phyloP scores from a whole-genome alignment of 2,888 invertebrate genomes.

The Lasius fuliginosus region DNA sequence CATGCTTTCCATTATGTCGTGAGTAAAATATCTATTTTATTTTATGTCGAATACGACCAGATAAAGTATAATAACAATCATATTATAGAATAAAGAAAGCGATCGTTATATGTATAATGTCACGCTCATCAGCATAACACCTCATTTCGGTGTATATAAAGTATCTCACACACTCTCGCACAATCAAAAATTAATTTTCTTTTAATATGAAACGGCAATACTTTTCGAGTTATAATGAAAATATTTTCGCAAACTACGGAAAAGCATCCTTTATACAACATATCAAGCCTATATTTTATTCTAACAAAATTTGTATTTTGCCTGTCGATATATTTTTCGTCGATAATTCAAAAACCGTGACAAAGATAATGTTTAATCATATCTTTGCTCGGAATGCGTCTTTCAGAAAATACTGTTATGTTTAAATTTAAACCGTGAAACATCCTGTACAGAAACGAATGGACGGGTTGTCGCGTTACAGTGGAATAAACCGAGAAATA shows the following conservation, averaged over 20 bases:
- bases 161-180: not conserved
- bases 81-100: not conserved
- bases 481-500: constrained; percentile 23
- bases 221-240: not conserved
- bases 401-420: not conserved
- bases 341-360: not conserved
- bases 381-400: not conserved
- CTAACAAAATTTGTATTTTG: not conserved
- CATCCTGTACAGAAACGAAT: not conserved
- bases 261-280: not conserved
- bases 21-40: constrained; percentile 20
- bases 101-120: not conserved
- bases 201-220: not conserved
- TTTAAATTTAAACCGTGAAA: constrained; percentile 1
- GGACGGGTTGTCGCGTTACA: not conserved
- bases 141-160: not conserved
- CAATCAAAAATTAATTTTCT: not conserved
- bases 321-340: not conserved
- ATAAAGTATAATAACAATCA: not conserved
- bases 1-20: not conserved
- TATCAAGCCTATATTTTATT: not conserved
- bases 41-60: constrained; percentile 1
- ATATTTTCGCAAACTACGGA: not conserved
- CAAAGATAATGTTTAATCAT: not conserved
- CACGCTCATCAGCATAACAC: not conserved